These are phyloP conservation scores for Micrastur ruficollis DNA, from an alignment of 2,797 vertebrate species.

Conservation along the genomic window DNA sequence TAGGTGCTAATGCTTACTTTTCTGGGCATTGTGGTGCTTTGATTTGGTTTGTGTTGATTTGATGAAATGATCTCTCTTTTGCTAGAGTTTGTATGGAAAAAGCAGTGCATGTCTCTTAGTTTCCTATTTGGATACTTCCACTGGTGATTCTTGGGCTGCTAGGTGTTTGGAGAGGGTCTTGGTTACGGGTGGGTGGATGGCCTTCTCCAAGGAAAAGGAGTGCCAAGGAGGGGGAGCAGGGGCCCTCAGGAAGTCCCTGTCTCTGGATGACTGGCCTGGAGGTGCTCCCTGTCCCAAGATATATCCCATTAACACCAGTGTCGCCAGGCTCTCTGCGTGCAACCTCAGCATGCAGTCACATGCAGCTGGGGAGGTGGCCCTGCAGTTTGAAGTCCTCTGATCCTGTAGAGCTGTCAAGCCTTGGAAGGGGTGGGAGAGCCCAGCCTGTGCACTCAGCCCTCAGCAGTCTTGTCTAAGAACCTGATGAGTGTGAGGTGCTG, in stretches of 20 bases:
- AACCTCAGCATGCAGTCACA: fast-evolving
- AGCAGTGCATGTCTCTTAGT: neutral
- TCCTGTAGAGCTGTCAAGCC: fast-evolving
- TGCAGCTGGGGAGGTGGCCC: fast-evolving
- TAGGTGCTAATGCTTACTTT: neutral
- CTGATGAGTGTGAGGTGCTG: neutral
- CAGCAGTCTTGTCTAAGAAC: neutral
- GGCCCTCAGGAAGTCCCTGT: no score
- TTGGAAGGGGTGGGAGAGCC: neutral
- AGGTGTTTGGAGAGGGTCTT: neutral
- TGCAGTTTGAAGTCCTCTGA: neutral
- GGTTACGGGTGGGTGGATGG: fast-evolving
- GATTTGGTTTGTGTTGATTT: neutral
- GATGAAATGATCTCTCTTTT: neutral
- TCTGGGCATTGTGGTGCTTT: neutral
- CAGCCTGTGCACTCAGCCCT: fast-evolving
- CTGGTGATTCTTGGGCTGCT: neutral
- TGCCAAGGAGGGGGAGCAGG: fast-evolving
- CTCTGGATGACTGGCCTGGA: neutral
- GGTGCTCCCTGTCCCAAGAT: neutral
- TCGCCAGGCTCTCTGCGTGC: neutral
- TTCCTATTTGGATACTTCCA: neutral
- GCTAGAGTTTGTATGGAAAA: neutral
- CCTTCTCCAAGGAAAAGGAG: neutral
- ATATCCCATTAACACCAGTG: fast-evolving